Evolutionary conservation across 2,797 vertebrate genomes (phyloP).

Genomic region (Spinibarbus caldwelli): DNA sequence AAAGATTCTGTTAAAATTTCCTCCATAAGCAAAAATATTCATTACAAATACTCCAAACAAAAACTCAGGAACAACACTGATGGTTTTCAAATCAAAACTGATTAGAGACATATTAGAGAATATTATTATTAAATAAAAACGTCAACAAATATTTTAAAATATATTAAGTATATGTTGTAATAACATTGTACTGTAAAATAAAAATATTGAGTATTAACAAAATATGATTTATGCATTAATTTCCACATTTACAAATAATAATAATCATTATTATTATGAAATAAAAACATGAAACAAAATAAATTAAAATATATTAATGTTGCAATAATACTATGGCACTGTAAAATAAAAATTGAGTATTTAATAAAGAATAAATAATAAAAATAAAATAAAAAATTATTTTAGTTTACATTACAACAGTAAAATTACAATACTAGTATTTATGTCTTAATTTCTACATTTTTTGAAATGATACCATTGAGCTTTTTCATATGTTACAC

Average conservation of each 20-base stretch:
- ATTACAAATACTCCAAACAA: neutral
- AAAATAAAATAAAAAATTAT: neutral
- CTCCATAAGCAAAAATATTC: neutral
- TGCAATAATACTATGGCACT: too few relatives aligned
- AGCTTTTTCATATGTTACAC: too few relatives aligned
- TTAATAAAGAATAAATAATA: neutral
- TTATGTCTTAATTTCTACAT: too few relatives aligned
- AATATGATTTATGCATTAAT: neutral
- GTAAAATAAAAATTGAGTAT: neutral
- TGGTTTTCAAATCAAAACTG: neutral
- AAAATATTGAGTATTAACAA: neutral
- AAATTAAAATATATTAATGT: neutral
- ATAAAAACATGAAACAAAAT: neutral
- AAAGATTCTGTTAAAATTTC: neutral
- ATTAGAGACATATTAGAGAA: neutral
- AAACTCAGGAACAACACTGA: neutral
- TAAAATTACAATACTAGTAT: neutral
- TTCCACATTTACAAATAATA: neutral
- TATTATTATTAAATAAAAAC: neutral
- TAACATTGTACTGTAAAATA: too few relatives aligned
- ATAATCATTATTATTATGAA: neutral
- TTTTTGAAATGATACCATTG: too few relatives aligned
- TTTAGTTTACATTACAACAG: neutral
- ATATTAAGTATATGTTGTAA: too few relatives aligned
- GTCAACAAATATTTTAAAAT: neutral